A percentile compares a stretch with the other conserved stretches of the same genome.
Evolutionary conservation across 2,888 invertebrate genomes (phyloP).

Genomic region (Eugnorisma glareosa): DNA sequence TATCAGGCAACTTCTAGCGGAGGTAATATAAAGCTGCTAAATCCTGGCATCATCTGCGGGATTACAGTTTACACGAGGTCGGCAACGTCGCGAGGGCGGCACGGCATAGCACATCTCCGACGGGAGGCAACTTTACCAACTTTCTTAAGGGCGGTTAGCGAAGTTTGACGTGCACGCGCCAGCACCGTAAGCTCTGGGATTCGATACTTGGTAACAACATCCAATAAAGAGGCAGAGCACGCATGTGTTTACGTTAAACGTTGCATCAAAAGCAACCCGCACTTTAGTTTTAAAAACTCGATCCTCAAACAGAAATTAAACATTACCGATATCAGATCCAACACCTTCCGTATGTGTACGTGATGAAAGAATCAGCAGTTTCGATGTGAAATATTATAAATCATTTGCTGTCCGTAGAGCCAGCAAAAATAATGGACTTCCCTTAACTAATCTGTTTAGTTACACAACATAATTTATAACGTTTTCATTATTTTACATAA

Average conservation of each 20-base stretch:
- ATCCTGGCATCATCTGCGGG: constrained; percentile 88
- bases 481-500: not conserved
- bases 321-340: not conserved
- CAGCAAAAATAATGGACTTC: not conserved
- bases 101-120: constrained; percentile 84
- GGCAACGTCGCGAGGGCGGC: constrained; percentile 78
- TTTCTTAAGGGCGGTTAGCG: constrained; percentile 89
- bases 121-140: constrained; percentile 87
- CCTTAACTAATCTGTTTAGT: not conserved
- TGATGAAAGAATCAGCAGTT: not conserved
- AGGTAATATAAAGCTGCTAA: constrained; percentile 87
- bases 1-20: constrained; percentile 83
- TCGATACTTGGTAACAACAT: constrained; percentile 86
- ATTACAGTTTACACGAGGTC: constrained; percentile 88
- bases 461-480: not conserved
- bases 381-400: not conserved
- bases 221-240: constrained; percentile 80
- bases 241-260: constrained; percentile 71
- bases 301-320: constrained; percentile 2
- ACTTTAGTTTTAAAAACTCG: constrained; percentile 26
- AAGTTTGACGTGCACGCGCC: constrained; percentile 89
- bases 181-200: constrained; percentile 87
- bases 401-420: not conserved
- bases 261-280: constrained; percentile 58
- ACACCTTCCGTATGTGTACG: not conserved